Evolutionary conservation across 2,113 vertebrate genomes (phyloP).

Genomic region (Prietella phreatophila): DNA sequence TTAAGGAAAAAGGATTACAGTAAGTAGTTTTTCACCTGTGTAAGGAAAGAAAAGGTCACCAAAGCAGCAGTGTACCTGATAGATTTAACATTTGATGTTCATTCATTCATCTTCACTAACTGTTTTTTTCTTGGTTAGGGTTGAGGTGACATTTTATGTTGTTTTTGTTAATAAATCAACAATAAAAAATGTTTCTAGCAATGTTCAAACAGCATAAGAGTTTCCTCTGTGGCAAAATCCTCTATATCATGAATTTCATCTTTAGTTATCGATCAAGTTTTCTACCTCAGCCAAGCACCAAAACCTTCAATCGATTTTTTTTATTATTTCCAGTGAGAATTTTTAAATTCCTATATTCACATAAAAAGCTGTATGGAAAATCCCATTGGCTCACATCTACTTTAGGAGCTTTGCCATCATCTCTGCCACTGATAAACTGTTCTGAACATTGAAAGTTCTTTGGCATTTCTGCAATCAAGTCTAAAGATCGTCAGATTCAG

Average conservation of each 20-base stretch:
- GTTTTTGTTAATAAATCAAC: background rate
- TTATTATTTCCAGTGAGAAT: background rate
- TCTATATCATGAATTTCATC: background rate
- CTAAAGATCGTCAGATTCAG: background rate
- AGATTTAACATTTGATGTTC: conserved; percentile 11
- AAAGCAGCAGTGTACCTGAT: background rate
- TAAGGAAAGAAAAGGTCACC: conserved; percentile 11
- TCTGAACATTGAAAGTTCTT: background rate
- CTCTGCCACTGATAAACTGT: background rate
- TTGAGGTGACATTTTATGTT: background rate
- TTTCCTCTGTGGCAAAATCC: background rate
- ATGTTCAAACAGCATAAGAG: background rate
- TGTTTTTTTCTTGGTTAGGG: background rate
- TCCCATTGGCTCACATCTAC: background rate
- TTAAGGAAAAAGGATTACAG: background rate
- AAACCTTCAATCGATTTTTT: background rate
- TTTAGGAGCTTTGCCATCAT: background rate
- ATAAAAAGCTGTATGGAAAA: background rate
- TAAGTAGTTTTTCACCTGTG: background rate
- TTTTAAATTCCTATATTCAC: background rate
- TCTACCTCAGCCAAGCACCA: background rate
- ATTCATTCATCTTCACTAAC: background rate
- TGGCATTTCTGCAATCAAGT: background rate
- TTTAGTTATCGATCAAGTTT: background rate
- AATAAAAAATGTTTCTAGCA: background rate